Evolutionary conservation across 2,888 invertebrate species (phyloP), one percentile per base, ranked within the genome.

Genomic region (Drosophila planitibia): DNA sequence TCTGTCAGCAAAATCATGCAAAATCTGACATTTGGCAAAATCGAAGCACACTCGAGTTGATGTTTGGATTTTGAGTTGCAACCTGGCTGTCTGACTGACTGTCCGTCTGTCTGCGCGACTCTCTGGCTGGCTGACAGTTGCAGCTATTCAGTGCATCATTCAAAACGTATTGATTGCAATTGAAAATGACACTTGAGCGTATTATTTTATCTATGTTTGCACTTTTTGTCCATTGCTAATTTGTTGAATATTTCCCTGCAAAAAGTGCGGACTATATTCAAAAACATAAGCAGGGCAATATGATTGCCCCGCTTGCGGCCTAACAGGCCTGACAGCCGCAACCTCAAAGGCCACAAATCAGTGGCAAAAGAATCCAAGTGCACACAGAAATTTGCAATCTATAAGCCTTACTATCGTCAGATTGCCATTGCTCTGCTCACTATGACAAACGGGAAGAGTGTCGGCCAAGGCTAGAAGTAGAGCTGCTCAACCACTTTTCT

Each of bases 1-100:
- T 76, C 86, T 79, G 89, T 85, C 84, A 89, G 87, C 87, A 89
- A 84, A 88, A 82, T 88, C 81, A 88, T 77, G 83, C 71, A 77
- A 85, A 85, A 82, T 86, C 77, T 86, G 74, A 75, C 81, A 76
- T 76, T 74, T 62, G 66, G 52, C 60, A 44, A 39, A 59, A 49
- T 54, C 41, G 41, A 33, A 25, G 35, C 51, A 49, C 37, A 44
- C 52, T 81, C 65, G 66, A 81, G 82, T 70, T 58, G 19, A 47
- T 7, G 35, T 14, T 7, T 52, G 22, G 9, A 25, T 25, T 14
- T 4, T 9, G 16, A 47, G 4, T 33, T 70, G 57, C 64, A 80
- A 58, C 65, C 44, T 14, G 44, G 14, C 44, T 22, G 22, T 64
- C 60, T 25, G 39, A 37, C 33, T 4, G 44, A 33, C 37, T 32